Base-by-base conservation (phyloP, 2,888 invertebrate genomes). In the Agonopterix subpropinquella region DNA sequence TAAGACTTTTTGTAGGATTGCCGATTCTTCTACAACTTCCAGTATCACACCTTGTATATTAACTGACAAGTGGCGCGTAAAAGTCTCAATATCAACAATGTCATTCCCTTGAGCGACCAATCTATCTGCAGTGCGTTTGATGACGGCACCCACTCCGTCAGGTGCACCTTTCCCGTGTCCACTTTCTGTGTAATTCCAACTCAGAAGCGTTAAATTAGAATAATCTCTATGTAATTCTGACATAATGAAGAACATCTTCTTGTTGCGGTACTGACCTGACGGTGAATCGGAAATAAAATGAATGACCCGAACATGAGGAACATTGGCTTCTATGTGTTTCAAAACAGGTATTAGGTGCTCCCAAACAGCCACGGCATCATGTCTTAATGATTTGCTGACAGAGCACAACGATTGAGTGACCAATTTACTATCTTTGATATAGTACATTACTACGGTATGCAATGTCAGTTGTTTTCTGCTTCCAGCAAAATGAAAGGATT, bases 101-200 rank as follows among this genome's bases (percentile, higher is more conserved):
- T 44, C 44, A 7, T 5, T 5, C 3, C 44, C 44, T 10, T n/a
- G 18, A 2, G 44, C 8, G 8, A 44, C 44, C 2, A 44, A 9
- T 9, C 48, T 37, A 47, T 67, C 67, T 15, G 64, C 70, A 35
- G 57, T 53, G 52, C 64, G 48, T 52, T 69, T 71, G n/a, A 69
- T 10, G 11, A 57, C 45, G 1, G 59, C 70, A 37, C 67, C 70
- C 36, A 70, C 53, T 8, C 66, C 67, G 55, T 69, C 68, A 36
- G 65, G 58, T 9, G 67, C 63, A 10, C 62, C 67, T 52, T 70
- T 70, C 1, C 66, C 67, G 53, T 71, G 69, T 4, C 68, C 64
- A n/a, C 61, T 56, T 50, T 69, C 68, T 18, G 50, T 52, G 48
- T 59, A 70, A 48, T 63, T 59, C 66, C 66, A 70, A 8, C 41